Evolutionary conservation across 2,888 invertebrate species (phyloP).

Genomic region (Lasioglossum leucozonium): DNA sequence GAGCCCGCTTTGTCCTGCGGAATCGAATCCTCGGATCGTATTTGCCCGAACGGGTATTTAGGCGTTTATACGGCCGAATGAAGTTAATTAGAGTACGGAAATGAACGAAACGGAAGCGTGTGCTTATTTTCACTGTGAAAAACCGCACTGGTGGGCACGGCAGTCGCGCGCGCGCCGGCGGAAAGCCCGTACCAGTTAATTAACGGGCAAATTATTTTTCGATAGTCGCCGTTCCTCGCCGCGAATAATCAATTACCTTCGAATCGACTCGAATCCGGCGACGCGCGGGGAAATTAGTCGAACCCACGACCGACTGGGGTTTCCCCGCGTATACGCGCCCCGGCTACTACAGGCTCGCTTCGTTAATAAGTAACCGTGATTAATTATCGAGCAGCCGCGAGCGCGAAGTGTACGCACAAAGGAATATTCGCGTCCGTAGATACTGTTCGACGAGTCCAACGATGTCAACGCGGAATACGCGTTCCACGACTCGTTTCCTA

Average conservation of each 20-base stretch:
- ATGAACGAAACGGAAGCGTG: background rate
- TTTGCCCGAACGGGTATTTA: background rate
- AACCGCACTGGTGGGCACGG: background rate
- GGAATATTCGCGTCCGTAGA: background rate
- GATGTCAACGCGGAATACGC: background rate
- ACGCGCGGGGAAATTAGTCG: conserved; percentile 17
- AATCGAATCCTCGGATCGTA: background rate
- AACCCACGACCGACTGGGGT: background rate
- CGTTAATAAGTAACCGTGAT: conserved; percentile 46
- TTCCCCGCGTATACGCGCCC: background rate
- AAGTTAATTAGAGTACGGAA: conserved; percentile 8
- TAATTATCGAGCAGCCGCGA: conserved; percentile 41
- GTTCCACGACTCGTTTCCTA: no score
- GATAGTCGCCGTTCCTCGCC: background rate
- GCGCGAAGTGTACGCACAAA: background rate
- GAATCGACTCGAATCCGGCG: conserved; percentile 5
- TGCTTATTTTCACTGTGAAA: background rate
- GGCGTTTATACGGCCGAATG: background rate
- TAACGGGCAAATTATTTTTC: conserved; percentile 24
- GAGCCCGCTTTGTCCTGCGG: background rate
- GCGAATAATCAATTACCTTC: conserved; percentile 36
- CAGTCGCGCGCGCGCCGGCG: background rate
- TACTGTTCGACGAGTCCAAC: background rate
- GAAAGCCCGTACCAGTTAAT: background rate
- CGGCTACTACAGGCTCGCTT: conserved; percentile 13